Conservation (phyloP, 2,888 invertebrate species). For the Lasioglossum malachurum region DNA sequence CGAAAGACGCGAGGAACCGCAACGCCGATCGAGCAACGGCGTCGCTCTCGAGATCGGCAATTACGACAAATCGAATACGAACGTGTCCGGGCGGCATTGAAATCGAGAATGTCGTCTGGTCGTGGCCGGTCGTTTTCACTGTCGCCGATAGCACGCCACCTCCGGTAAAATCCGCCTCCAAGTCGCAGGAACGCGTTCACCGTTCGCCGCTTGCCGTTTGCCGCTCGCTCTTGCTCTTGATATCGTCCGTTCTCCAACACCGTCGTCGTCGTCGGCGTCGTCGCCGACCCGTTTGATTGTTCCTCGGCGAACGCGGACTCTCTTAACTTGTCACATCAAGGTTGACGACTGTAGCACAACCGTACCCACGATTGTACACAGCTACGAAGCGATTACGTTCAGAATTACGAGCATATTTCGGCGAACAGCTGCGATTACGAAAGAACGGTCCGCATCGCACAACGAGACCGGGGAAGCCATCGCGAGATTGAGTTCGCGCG, state of each 20-base stretch:
- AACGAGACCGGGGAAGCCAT: background rate
- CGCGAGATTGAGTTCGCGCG: conserved; percentile 14
- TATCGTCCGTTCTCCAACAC: background rate
- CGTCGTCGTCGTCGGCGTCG: background rate
- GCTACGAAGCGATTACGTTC: background rate
- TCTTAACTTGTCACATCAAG: conserved; percentile 66
- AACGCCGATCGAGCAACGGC: conserved; percentile 12
- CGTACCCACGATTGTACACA: background rate
- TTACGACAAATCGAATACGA: conserved; percentile 58
- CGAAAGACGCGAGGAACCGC: background rate
- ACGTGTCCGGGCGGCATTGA: conserved; percentile 63
- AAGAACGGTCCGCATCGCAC: background rate
- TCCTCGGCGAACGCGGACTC: conserved; percentile 50
- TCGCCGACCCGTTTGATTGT: conserved; percentile 54
- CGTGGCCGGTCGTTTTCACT: conserved; percentile 59
- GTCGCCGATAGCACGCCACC: conserved; percentile 53
- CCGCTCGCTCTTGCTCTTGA: background rate
- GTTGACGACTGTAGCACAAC: conserved; percentile 52
- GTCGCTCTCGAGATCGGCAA: conserved; percentile 40
- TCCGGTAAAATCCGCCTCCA: conserved; percentile 20
- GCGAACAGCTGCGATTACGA: background rate
- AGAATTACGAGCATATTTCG: background rate
- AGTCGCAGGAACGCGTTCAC: conserved; percentile 13
- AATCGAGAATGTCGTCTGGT: conserved; percentile 67
- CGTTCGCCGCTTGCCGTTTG: background rate